Base-by-base conservation (phyloP, 2,888 invertebrate species). In the Odontocolon sp. region DNA sequence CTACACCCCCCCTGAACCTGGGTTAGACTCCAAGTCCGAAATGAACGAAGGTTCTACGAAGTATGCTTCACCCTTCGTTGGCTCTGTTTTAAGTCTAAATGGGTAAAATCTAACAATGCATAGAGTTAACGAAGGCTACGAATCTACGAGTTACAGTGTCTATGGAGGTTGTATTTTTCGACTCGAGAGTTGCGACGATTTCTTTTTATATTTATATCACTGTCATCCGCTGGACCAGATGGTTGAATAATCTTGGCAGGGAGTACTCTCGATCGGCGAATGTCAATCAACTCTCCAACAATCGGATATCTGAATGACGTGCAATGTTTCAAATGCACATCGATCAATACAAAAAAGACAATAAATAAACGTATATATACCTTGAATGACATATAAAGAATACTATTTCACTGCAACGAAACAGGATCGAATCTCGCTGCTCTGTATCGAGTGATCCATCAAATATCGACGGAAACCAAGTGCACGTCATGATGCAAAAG, bases 251-350 rank as follows among this genome's bases (percentile, higher is more conserved):
- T 59, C 67, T 45, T 31, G 40, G 23, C 57, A n/a, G 36, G 23
- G 23, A 21, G 33, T 23, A 16, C 14, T 28, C 23, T 26, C 38
- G 47, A 67, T 56, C 31, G 38, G 31, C 67, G 50, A 36, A 45
- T 31, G 66, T 75, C 75, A 42, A 70, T 75, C 75, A 70, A 54
- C 18, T 61, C 23, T 28, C 38, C n/a, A 6, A 57, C 61, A 38
- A 71, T 76, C 61, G 66, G 67, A 76, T 71, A 71, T 59, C 23
- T 38, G 54, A 61, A 61, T 61, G 76, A 76, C 71, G 71, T 59
- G 42, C 54, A 42, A 61, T 76, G 66, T 61, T 71, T 40, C 76
- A 47, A 45, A 23, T 54, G 70, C 71, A 56, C 76, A 61, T 71
- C 75, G 70, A 76, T 76, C 75, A 76, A 70, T 66, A 36, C 36